Base-by-base conservation (phyloP, 2,797 vertebrate genomes). In the Pelobates cultripes region DNA sequence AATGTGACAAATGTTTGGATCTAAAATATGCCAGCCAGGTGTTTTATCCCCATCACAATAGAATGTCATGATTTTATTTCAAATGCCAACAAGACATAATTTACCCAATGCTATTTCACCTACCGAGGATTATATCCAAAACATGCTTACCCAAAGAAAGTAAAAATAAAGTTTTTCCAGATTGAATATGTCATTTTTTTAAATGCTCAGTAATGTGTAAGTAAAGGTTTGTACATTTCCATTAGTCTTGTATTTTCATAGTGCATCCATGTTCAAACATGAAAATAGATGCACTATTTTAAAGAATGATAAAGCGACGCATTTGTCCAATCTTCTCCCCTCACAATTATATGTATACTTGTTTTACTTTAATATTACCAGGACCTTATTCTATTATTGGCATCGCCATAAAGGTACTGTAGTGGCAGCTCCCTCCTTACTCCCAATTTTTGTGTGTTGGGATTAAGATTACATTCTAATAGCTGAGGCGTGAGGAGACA, bases 1-100 rank as follows among this genome's bases (percentile, higher is more conserved):
- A 71, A 28, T 61, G 53, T 81, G 73, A 70, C 69, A 71, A 63
- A 76, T 63, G 55, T 41, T 42, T 43, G 3, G 47, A 70, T 67
- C 55, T 80, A 44, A 43, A 69, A 42, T 53, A 73, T 47, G 60
- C 43, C 6, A 17, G 61, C 1, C 67, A 57, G 41, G 51, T 57
- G 57, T 43, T 70, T 63, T 42, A 12, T 73, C 7, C 8, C 13
- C 47, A 2, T 51, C 47, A 43, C 17, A 71, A 44, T 44, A 14
- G 42, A 72, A 60, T 63, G 28, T 40, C 53, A 45, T 44, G 14
- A 14, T n/a, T 43, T 51, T 73, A 41, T 41, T 43, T n/a, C 47
- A 43, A 67, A 28, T 64, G 40, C 63, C 17, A 63, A 55, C 12
- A 1, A 13, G 13, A 69, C 53, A 63, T 71, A 43, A 73, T 67